Conservation (phyloP, 2,797 vertebrate species). For the Spheniscus humboldti region DNA sequence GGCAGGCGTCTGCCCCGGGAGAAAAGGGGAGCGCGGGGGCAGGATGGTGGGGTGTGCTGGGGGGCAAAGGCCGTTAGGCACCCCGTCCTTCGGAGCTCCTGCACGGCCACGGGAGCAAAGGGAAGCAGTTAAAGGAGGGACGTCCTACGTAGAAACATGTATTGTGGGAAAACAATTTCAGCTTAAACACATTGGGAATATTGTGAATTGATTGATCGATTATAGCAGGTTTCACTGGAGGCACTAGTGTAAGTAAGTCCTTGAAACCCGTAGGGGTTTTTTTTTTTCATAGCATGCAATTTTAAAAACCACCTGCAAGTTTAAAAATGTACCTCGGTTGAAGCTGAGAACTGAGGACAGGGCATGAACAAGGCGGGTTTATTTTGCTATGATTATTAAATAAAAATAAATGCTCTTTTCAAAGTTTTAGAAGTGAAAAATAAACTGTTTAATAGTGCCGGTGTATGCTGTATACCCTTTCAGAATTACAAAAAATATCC, state of each 20-base stretch:
- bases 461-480: background rate
- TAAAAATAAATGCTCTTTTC: background rate
- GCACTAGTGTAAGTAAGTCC: fast-evolving
- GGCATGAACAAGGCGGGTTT: background rate
- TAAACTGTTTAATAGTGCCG: background rate
- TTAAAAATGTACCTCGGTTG: background rate
- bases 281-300: background rate
- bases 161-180: background rate
- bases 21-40: background rate
- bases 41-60: background rate
- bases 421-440: background rate
- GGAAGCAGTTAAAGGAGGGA: background rate
- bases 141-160: background rate
- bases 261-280: background rate
- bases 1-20: background rate
- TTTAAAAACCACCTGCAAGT: background rate
- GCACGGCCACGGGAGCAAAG: background rate
- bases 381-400: background rate
- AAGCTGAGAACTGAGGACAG: background rate
- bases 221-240: background rate
- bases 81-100: background rate
- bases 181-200: background rate
- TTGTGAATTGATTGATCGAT: background rate
- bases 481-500: background rate
- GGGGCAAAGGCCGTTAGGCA: background rate